These are phyloP conservation scores for Parascotia fuliginaria DNA, from an alignment of 2,888 invertebrate species.

Conservation along the genomic window DNA sequence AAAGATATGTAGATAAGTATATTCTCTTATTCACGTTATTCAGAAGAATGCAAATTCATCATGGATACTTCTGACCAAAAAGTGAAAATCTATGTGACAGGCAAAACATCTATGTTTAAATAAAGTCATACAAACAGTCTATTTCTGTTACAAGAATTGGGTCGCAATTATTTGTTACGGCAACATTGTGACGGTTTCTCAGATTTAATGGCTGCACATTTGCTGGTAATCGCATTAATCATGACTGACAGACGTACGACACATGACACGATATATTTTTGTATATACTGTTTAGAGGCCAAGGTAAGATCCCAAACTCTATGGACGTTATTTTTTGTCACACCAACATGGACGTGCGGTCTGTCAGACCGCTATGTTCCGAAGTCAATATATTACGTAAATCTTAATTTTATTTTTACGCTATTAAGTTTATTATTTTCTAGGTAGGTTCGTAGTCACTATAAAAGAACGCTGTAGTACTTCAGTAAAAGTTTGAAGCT, in stretches of 20 bases:
- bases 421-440: too few species aligned
- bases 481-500: too few species aligned
- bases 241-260: constrained; percentile 8
- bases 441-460: too few species aligned
- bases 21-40: background rate
- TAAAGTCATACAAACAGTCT: constrained; percentile 41
- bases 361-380: too few species aligned
- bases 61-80: constrained; percentile 8
- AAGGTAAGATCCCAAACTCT: too few species aligned
- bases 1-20: constrained; percentile 2
- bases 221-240: constrained; percentile 17
- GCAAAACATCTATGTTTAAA: constrained; percentile 29
- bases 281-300: background rate
- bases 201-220: constrained; percentile 6
- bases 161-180: constrained; percentile 40
- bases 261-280: constrained; percentile 1
- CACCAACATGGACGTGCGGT: background rate
- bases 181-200: constrained; percentile 37
- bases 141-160: constrained; percentile 43
- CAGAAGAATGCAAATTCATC: too few species aligned
- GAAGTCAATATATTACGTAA: too few species aligned
- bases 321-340: too few species aligned
- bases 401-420: too few species aligned
- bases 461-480: too few species aligned
- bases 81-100: constrained; percentile 35